Evolutionary conservation across 2,113 vertebrate genomes (phyloP), one percentile per base, ranked within the genome.

Genomic region (Raphicerus campestris): DNA sequence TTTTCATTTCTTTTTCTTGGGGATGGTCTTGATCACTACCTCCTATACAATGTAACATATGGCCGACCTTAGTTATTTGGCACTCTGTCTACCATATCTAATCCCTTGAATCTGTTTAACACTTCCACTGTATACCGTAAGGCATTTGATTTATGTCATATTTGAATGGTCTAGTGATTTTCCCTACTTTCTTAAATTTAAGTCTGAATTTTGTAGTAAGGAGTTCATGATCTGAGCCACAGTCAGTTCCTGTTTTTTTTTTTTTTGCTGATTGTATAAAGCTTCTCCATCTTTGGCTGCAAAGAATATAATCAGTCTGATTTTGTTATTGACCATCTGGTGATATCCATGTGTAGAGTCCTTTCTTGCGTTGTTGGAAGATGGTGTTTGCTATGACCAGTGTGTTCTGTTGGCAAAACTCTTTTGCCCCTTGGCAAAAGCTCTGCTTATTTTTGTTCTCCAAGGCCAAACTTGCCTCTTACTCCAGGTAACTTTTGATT

Each of bases 11-110:
- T 70, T 20, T 70, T 70, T 35, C 17, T 20, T 35, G 9, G 63
- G 17, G n/a, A 2, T 70, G 19, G 9, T 70, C 63, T 70, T 70
- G 2, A 70, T 35, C 9, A 22, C n/a, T 70, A 6, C 19, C n/a
- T 70, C 17, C n/a, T 70, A 22, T 70, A 70, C 9, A 70, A 22
- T 10, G 63, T n/a, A 35, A 66, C 32, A 17, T 35, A 66, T 20
- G 17, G 8, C 63, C 0, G 0, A 66, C 17, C 8, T 66, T 20
- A 66, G 8, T 10, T 35, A 10, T 35, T 35, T 20, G 63, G 4
- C 32, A 66, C 32, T 66, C 15, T 61, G 13, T 30, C 3, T 35
- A 10, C 35, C n/a, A 70, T 17, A 35, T 70, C 17, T 10, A 70
- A 35, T 35, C 63, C 63, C 19, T 70, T 70, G 19, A 20, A 70